Evolutionary conservation across 2,797 vertebrate species (phyloP), one percentile per base, ranked within the genome.

Genomic region (Neosilurus mollespiculum): DNA sequence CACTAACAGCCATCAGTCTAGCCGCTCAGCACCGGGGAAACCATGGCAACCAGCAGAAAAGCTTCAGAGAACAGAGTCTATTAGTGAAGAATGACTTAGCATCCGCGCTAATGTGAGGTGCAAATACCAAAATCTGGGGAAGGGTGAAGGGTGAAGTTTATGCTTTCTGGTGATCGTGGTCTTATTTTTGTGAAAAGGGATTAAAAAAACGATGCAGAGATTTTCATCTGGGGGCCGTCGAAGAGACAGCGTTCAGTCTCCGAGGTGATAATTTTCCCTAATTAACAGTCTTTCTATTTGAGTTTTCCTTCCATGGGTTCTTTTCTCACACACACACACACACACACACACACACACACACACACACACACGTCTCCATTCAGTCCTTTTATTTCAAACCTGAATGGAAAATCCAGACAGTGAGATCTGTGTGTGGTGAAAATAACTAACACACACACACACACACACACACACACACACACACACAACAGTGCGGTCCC

Each of bases 31-130:
- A 30, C 24, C 51, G 2, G 51, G 1, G 69, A 24, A 78, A 62
- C 75, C 75, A 78, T 78, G 59, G 58, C 75, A 62, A 78, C 58
- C 58, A 10, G 75, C 58, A 78, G 58, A 26, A 58, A 61, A 77
- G 56, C 75, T 15, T 14, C 20, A 61, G 75, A 77, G 2, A 9
- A 9, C 11, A 61, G 75, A 0, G 34, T 22, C 6, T 61, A 14
- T 43, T 43, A 61, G 58, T 20, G 30, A 9, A 5, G 22, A 62
- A 62, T 0, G 58, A 49, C 58, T 62, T 34, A 7, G 37, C 34
- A 9, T 24, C 26, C 6, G 7, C 9, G 4, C 56, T 43, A 43
- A 76, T 4, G 10, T 14, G 75, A n/a, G 75, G 75, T 15, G 9
- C 24, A 61, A 78, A 49, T 16, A 78, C 49, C 56, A 14, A 24